Conservation (phyloP, 2,888 invertebrate genomes). For the Artemia sinica region DNA sequence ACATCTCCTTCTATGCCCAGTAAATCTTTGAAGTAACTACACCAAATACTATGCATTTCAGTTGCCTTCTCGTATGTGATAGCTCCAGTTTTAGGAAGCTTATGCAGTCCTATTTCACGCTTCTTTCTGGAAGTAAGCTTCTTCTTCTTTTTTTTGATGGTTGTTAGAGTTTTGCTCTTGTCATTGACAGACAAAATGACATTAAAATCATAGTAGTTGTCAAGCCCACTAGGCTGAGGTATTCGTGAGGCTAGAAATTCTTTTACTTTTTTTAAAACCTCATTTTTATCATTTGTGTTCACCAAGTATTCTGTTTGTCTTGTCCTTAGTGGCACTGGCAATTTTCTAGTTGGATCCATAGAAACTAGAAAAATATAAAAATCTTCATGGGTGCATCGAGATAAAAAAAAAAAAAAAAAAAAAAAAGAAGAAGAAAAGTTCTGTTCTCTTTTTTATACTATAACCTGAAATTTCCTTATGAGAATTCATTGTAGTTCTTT, state of each 20-base stretch:
- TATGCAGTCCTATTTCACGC: constrained; percentile 4
- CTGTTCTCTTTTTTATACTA: too few relatives aligned
- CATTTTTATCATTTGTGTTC: constrained; percentile 3
- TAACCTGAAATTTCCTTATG: too few relatives aligned
- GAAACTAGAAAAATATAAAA: too few relatives aligned
- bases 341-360: background rate
- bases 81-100: constrained; percentile 4
- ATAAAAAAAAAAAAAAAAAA: too few relatives aligned
- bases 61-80: background rate
- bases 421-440: too few relatives aligned
- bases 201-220: constrained; percentile 9
- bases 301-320: background rate
- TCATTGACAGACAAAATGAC: background rate
- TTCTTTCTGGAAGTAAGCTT: background rate
- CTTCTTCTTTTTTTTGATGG: background rate
- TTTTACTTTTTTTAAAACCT: background rate
- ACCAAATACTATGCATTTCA: constrained; percentile 13
- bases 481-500: too few relatives aligned
- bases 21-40: background rate
- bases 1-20: background rate
- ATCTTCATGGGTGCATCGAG: too few relatives aligned
- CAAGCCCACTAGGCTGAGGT: background rate
- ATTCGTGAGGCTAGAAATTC: background rate
- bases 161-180: background rate
- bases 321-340: background rate